phyloP scores from a whole-genome alignment of 2,888 invertebrate species.

The Ectobius pallidus region DNA sequence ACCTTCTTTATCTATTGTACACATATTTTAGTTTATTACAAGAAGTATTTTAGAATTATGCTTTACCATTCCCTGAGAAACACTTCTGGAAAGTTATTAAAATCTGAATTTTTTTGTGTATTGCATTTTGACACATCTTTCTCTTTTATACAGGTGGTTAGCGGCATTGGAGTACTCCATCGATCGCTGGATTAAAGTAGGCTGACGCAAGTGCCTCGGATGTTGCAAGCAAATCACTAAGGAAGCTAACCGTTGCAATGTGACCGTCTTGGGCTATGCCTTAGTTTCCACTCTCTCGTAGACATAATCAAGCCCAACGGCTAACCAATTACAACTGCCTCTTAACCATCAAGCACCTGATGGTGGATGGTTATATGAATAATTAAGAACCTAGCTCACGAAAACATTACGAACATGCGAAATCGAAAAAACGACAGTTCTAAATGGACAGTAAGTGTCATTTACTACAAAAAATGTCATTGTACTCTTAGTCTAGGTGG shows the following conservation, averaged over 20 bases:
- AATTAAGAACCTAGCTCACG: conserved; percentile 4
- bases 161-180: conserved; percentile 94
- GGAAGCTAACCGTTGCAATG: conserved; percentile 3
- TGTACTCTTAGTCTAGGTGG: not conserved
- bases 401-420: not conserved
- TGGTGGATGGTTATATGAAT: not conserved
- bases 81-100: too few species aligned
- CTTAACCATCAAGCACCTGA: not conserved
- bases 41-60: too few species aligned
- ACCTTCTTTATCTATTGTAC: too few species aligned
- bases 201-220: conserved; percentile 45
- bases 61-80: too few species aligned
- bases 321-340: conserved; percentile 16
- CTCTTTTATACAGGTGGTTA: conserved; percentile 90
- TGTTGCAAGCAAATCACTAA: conserved; percentile 30
- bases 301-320: not conserved
- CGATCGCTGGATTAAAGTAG: conserved; percentile 73
- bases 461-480: not conserved
- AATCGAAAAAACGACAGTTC: too few species aligned
- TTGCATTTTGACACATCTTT: too few species aligned
- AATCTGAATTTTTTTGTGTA: too few species aligned
- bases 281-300: conserved; percentile 25
- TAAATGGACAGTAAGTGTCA: too few species aligned
- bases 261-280: conserved; percentile 23
- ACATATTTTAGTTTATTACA: too few species aligned